Conservation (phyloP, 2,113 vertebrate species). For the Tautogolabrus adspersus region DNA sequence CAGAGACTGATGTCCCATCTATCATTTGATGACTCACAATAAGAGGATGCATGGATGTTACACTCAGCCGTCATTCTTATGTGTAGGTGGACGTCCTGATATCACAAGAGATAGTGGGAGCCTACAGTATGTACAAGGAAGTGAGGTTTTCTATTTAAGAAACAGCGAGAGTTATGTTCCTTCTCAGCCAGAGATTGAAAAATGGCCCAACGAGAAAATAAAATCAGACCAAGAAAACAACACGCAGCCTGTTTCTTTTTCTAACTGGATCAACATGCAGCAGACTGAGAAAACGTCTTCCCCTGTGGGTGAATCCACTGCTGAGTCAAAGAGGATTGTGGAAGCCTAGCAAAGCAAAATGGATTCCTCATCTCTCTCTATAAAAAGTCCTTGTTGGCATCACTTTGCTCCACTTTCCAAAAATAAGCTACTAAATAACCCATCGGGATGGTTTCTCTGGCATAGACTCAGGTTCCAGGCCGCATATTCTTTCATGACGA, state of each 20-base stretch:
- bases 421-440: slow-evolving; percentile 72
- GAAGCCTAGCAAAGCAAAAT: slow-evolving; percentile 55
- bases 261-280: slow-evolving; percentile 1
- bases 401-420: slow-evolving; percentile 60
- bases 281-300: slow-evolving; percentile 6
- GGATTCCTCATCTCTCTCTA: slow-evolving; percentile 39
- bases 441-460: slow-evolving; percentile 48
- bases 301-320: slow-evolving; percentile 42
- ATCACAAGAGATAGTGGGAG: not conserved
- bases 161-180: slow-evolving; percentile 5
- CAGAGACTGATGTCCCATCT: not conserved
- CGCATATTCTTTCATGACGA: slow-evolving; percentile 22
- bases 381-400: slow-evolving; percentile 42
- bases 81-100: not conserved
- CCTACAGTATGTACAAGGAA: slow-evolving; percentile 17
- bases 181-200: not conserved
- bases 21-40: slow-evolving; percentile 14
- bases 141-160: slow-evolving; percentile 35
- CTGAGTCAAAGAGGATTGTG: slow-evolving; percentile 50
- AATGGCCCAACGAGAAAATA: not conserved
- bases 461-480: slow-evolving; percentile 19
- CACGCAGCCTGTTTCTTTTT: not conserved
- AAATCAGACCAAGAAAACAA: not conserved
- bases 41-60: not conserved
- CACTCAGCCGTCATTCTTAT: not conserved